Evolutionary conservation across 2,888 invertebrate genomes (phyloP).

Genomic region (Lobophora halterata): DNA sequence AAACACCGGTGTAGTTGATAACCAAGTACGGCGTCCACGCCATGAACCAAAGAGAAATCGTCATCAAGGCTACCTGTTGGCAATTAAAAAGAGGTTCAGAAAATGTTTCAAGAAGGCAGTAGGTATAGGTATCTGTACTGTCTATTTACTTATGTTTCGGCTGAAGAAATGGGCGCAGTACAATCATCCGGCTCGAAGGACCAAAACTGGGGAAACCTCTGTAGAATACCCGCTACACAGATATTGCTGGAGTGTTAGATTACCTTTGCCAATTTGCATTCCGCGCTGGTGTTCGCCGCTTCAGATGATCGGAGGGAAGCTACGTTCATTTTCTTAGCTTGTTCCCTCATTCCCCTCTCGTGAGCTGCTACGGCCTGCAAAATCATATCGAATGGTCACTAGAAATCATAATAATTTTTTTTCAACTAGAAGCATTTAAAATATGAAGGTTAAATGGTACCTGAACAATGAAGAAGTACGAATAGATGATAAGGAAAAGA

Average conservation of each 20-base stretch:
- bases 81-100: too few species aligned
- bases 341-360: constrained; percentile 92
- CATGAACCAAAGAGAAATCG: constrained; percentile 94
- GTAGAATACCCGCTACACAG: too few species aligned
- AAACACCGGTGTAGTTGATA: constrained; percentile 90
- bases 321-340: constrained; percentile 97
- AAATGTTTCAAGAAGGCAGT: too few species aligned
- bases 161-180: too few species aligned
- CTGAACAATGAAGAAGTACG: constrained; percentile 93
- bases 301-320: constrained; percentile 91
- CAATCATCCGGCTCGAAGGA: too few species aligned
- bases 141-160: too few species aligned
- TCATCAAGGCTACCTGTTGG: constrained; percentile 92
- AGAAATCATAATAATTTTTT: neutral
- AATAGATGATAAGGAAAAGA: constrained; percentile 89
- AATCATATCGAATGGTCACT: constrained; percentile 16
- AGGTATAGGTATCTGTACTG: too few species aligned
- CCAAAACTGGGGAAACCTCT: too few species aligned
- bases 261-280: constrained; percentile 93
- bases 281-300: constrained; percentile 88
- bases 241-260: too few species aligned
- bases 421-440: too few species aligned
- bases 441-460: constrained; percentile 54
- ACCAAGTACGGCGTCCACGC: constrained; percentile 95
- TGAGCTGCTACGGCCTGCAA: constrained; percentile 89